Evolutionary conservation across 2,113 vertebrate genomes (phyloP), one percentile per base, ranked within the genome.

Genomic region (Alligator mississippiensis): DNA sequence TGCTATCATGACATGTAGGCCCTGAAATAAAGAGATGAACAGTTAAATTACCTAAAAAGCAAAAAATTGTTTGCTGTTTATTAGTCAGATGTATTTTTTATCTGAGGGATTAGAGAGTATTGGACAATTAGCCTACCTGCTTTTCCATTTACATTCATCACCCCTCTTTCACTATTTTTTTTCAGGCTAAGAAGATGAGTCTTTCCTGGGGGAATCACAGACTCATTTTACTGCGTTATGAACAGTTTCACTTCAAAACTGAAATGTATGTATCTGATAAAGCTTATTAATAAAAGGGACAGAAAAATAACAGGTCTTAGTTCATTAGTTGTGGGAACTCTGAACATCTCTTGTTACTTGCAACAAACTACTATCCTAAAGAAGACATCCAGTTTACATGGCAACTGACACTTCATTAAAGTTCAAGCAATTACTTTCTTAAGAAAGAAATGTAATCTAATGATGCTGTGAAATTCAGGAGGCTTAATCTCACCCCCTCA

Each of bases 401-500:
- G n/a, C 47, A 47, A 6, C 34, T 74, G 34, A 19, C 15, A 30
- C 17, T 11, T 70, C 63, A 27, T 22, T 54, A 78, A 64, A 8
- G 72, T 5, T 81, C 57, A 30, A 27, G 2, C 2, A 66, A 58
- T 1, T 14, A 59, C 75, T 88, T n/a, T 2, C 64, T 11, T 63
- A 55, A 74, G 54, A 34, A 27, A 86, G 19, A 60, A 59, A 18
- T 24, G 38, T 47, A 82, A 59, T 84, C 3, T 5, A 77, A 83
- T n/a, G 13, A 38, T 61, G 58, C 2, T 84, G 2, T 2, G 3
- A 34, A 38, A 77, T 1, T 57, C 15, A 64, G 18, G 57, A 80
- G 17, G 58, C 74, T 80, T 89, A 82, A 3, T 18, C 47, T 82
- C 18, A 8, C 34, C 0, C 0, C 0, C 28, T 66, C 7, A 38